phyloP scores from a whole-genome alignment of 2,888 invertebrate genomes.

The Synanthedon andrenaeformis region DNA sequence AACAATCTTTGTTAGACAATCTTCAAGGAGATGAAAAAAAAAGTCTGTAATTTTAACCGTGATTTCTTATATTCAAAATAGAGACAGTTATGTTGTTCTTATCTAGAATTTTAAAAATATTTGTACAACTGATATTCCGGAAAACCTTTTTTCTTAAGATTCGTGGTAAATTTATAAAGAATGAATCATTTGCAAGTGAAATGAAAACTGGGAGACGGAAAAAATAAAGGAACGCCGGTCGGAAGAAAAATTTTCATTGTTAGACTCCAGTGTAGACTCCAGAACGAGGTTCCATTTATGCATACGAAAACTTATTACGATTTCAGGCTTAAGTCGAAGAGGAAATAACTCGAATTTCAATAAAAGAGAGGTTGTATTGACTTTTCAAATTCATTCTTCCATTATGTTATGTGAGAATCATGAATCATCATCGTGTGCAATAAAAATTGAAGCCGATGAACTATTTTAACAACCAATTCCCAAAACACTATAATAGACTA shows the following conservation, averaged over 20 bases:
- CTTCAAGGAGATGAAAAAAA: too few relatives aligned
- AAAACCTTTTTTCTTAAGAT: conserved; percentile 33
- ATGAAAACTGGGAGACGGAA: conserved; percentile 47
- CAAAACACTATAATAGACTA: too few relatives aligned
- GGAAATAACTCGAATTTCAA: background rate
- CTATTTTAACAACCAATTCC: too few relatives aligned
- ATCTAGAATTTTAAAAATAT: conserved; percentile 38
- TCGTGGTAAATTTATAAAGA: conserved; percentile 54
- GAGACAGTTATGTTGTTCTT: background rate
- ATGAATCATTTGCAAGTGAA: conserved; percentile 62
- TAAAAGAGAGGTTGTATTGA: too few relatives aligned
- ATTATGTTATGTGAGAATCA: too few relatives aligned
- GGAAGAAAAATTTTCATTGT: conserved; percentile 51
- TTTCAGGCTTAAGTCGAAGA: conserved; percentile 14
- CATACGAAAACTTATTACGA: conserved; percentile 58
- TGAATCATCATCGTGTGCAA: too few relatives aligned
- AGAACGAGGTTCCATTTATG: conserved; percentile 55
- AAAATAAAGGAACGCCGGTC: conserved; percentile 43
- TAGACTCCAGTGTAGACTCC: conserved; percentile 40
- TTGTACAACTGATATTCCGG: conserved; percentile 34
- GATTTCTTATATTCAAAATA: too few relatives aligned
- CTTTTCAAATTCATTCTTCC: too few relatives aligned
- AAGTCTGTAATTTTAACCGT: too few relatives aligned
- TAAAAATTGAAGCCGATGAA: too few relatives aligned
- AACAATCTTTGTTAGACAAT: too few relatives aligned